Evolutionary conservation across 1,140 invertebrate species (phyloP).

Genomic region (Venustaconcha ellipsiformis): DNA sequence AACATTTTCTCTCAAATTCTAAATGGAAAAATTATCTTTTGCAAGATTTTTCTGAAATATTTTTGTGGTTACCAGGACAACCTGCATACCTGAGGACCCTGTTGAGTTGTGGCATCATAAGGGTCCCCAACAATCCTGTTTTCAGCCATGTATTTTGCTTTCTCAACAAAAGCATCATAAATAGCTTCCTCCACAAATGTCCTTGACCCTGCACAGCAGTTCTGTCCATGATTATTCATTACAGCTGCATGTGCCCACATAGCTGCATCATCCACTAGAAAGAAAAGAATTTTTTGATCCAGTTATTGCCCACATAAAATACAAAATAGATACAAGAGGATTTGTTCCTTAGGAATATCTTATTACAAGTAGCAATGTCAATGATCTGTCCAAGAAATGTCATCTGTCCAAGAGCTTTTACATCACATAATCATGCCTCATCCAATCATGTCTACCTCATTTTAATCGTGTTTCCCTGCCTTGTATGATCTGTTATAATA

Average conservation of each 20-base stretch:
- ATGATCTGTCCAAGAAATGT: too few species aligned
- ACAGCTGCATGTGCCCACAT: slow-evolving; percentile 81
- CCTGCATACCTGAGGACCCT: slow-evolving; percentile 83
- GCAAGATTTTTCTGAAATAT: background rate
- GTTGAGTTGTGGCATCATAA: slow-evolving; percentile 76
- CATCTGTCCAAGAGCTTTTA: too few species aligned
- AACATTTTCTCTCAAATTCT: background rate
- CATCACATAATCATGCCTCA: too few species aligned
- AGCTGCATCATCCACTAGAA: slow-evolving; percentile 83
- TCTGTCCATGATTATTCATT: slow-evolving; percentile 80
- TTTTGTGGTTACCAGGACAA: too few species aligned
- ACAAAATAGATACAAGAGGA: background rate
- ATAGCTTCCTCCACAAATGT: slow-evolving; percentile 62
- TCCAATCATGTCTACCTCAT: too few species aligned
- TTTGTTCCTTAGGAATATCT: too few species aligned
- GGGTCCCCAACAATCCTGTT: slow-evolving; percentile 83
- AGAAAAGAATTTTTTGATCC: slow-evolving; percentile 9
- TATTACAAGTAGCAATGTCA: too few species aligned
- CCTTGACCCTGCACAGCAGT: slow-evolving; percentile 60
- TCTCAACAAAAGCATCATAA: slow-evolving; percentile 63
- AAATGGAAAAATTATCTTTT: background rate
- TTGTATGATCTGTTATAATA: too few species aligned
- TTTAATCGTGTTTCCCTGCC: too few species aligned
- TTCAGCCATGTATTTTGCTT: slow-evolving; percentile 75
- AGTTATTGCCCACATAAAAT: background rate